Conservation (phyloP, 2,888 invertebrate species). For the Melanchra persicariae region DNA sequence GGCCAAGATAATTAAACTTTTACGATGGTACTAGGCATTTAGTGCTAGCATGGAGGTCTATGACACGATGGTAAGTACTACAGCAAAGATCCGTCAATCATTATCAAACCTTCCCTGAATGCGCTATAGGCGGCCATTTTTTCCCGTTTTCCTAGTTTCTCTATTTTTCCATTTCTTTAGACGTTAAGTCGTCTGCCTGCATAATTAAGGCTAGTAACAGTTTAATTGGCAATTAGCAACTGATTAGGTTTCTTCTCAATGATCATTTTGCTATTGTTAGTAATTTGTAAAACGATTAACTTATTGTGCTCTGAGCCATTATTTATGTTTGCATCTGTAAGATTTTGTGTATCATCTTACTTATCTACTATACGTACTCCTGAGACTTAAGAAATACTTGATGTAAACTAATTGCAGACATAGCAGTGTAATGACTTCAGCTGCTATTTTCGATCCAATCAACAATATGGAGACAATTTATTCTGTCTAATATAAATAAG, state of each 20-base stretch:
- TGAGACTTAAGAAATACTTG: too few relatives aligned
- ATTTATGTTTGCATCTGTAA: slow-evolving; percentile 15
- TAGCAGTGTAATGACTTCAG: background rate
- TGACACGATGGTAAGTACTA: background rate
- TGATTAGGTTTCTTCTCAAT: slow-evolving; percentile 36
- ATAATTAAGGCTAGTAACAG: slow-evolving; percentile 31
- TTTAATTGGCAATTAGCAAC: slow-evolving; percentile 37
- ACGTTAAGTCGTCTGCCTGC: slow-evolving; percentile 1
- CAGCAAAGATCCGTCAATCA: background rate
- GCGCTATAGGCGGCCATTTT: background rate
- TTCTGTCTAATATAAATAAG: too few relatives aligned
- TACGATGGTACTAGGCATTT: background rate
- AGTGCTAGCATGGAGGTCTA: too few relatives aligned
- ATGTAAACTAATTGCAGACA: background rate
- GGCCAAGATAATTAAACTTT: background rate
- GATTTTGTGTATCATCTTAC: background rate
- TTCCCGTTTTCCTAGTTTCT: background rate
- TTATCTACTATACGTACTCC: background rate
- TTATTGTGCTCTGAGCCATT: background rate
- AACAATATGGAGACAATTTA: background rate
- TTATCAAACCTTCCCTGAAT: background rate
- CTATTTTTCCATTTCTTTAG: background rate
- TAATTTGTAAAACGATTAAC: slow-evolving; percentile 27
- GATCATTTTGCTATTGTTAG: slow-evolving; percentile 28
- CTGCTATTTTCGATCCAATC: background rate